Evolutionary conservation across 2,797 vertebrate species (phyloP), one percentile per base, ranked within the genome.

Genomic region (Lagodon rhomboides): DNA sequence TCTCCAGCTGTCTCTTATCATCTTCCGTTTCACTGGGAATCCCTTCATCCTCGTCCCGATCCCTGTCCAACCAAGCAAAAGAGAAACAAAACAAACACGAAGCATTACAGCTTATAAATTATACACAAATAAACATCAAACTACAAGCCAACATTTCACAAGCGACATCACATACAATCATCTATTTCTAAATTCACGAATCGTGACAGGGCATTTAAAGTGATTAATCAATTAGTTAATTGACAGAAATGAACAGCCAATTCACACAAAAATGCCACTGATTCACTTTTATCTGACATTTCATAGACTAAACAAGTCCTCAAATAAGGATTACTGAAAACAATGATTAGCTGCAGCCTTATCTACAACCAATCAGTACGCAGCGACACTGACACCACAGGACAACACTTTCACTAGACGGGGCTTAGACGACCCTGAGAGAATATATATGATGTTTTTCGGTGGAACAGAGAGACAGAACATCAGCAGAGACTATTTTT

Each of bases 11-110:
- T 83, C 95, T 96, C 92, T 97, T 98, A 83, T 99, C 98, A 84
- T 99, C 97, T 79, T 99, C 98, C 0, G 96, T 98, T 87, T 99
- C 98, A 27, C 97, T 99, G 22, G 98, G 98, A 82, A 99, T 96
- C 22, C 98, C 98, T 95, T 99, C 98, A 20, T 99, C 98, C 78
- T 99, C 98, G 69, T 99, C 97, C 84, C 97, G 97, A 75, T 97
- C 97, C 95, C 98, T 99, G 91, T 66, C 9, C 75, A 51, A 61
- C 13, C 55, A 58, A 61, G 17, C 1, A 38, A n/a, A 38, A n/a
- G 22, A 34, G 3, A 25, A 44, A 47, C 17, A 67, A 27, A 68
- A 27, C 30, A 27, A 59, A 50, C 5, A 30, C 30, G 1, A 59
- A 53, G 25, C 5, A 51, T n/a, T 22, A 65, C 3, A 60, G 16